A percentile compares a stretch with the other conserved stretches of the same genome.
Evolutionary conservation across 35 echinoderm and acorn worm species (phyloP).

Genomic region (Anneissia japonica): DNA sequence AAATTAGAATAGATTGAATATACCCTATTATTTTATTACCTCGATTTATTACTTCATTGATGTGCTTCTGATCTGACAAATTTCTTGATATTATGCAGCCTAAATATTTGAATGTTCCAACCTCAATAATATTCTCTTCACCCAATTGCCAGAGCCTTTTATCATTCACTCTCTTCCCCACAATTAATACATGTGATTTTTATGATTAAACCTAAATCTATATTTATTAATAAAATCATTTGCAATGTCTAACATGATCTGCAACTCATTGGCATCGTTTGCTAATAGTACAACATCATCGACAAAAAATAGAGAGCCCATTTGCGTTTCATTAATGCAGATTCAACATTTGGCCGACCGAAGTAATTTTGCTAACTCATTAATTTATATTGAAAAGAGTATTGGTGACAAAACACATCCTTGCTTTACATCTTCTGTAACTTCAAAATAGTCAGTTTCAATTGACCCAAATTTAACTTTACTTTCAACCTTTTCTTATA

Average conservation of each 20-base stretch:
- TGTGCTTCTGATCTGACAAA: no score
- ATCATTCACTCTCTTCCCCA: background rate
- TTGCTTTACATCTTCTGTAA: no score
- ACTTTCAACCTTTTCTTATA: background rate
- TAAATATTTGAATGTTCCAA: no score
- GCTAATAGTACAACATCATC: background rate
- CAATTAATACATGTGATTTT: slow-evolving; percentile 1
- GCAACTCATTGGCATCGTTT: background rate
- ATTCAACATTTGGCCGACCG: background rate
- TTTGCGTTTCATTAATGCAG: background rate
- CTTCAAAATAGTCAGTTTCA: background rate
- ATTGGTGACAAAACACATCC: background rate
- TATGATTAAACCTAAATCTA: background rate
- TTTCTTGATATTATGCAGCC: no score
- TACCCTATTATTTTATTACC: no score
- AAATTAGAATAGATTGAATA: no score
- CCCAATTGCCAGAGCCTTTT: no score
- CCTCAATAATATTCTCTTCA: no score
- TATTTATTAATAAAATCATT: background rate
- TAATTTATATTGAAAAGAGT: background rate
- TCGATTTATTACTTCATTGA: no score
- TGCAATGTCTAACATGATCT: background rate
- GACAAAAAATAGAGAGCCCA: background rate
- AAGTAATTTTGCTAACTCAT: background rate
- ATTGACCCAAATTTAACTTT: background rate